Evolutionary conservation across 2,888 invertebrate species (phyloP), one percentile per base, ranked within the genome.

Genomic region (Chymomyza procnemis): DNA sequence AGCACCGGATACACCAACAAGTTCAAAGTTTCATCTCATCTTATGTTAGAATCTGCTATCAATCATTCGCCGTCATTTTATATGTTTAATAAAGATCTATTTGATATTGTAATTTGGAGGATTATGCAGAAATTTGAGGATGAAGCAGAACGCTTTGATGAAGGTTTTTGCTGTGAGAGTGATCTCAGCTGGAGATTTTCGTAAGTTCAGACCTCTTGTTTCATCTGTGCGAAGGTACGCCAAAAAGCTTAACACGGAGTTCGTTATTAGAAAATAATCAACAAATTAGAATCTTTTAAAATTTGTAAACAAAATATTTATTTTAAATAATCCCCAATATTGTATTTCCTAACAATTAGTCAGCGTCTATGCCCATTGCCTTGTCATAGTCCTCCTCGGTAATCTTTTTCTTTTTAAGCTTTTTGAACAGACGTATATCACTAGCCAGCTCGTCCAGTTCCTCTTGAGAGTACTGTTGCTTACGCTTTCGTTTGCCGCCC

Each of bases 371-470:
- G 9, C 93, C 93, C 88, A 95, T 94, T 75, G 93, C 92, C 77
- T 93, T 91, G 75, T 95, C 93, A 79, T 93, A 95, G 79, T 95
- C 93, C 74, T 94, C 94, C 62, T 94, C 92, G 0, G 92, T 92
- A 30, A 95, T 94, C 90, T 97, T 97, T 79, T 96, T 94, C 85
- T 94, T 96, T 89, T 97, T 97, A 0, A 97, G 91, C 84, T 96
- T 97, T 89, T 97, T 98, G 69, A 97, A 93, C 22, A 97, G 92
- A 5, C 95, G 93, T 59, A 96, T 94, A 88, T 98, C 97, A 64
- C 93, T 94, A 6, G 95, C 95, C 58, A 97, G 86, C 85, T 97
- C 96, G 34, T 93, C 93, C 26, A 96, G 88, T 83, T 97, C 96
- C 74, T 95, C 95, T 79, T 95, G 93, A 3, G 93, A 94, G 47